These are phyloP conservation scores for Rhyzopertha dominica DNA, from an alignment of 1,140 invertebrate genomes.

Conservation along the genomic window DNA sequence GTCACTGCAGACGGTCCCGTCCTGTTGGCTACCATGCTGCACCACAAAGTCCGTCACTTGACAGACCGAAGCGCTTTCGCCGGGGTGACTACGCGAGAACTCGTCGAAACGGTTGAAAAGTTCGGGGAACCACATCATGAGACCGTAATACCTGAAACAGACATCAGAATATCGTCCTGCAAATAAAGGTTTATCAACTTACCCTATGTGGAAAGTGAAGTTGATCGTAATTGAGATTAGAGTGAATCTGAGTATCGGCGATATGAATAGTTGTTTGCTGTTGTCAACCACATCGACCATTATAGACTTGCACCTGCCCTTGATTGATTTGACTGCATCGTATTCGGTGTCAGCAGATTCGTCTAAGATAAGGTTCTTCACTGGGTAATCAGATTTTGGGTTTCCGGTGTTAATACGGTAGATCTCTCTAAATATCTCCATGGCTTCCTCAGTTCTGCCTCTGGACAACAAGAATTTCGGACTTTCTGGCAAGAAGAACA, in stretches of 20 bases:
- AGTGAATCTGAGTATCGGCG: slow-evolving; percentile 75
- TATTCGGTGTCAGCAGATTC: slow-evolving; percentile 43
- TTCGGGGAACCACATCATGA: slow-evolving; percentile 91
- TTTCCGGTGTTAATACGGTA: slow-evolving; percentile 75
- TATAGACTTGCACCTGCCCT: slow-evolving; percentile 64
- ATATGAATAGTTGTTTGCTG: slow-evolving; percentile 71
- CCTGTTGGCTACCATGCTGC: slow-evolving; percentile 54
- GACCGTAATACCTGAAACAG: slow-evolving; percentile 67
- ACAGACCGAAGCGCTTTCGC: slow-evolving; percentile 64
- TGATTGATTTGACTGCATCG: slow-evolving; percentile 52
- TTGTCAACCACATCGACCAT: slow-evolving; percentile 70
- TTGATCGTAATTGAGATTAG: slow-evolving; percentile 79
- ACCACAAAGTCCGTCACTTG: slow-evolving; percentile 72
- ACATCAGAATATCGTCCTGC: slow-evolving; percentile 5
- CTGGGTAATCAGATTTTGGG: slow-evolving; percentile 66
- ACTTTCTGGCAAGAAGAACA: slow-evolving; percentile 85
- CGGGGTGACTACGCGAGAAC: slow-evolving; percentile 51
- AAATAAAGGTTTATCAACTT: slow-evolving; percentile 30
- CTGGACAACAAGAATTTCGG: slow-evolving; percentile 80
- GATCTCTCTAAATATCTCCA: slow-evolving; percentile 73
- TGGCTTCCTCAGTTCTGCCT: slow-evolving; percentile 70
- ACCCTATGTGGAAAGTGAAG: slow-evolving; percentile 83
- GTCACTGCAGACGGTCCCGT: slow-evolving; percentile 58
- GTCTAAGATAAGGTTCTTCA: slow-evolving; percentile 69
- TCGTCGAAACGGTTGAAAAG: slow-evolving; percentile 82